A percentile compares a stretch with the other conserved stretches of the same genome.
Conservation (phyloP, 2,113 vertebrate species). For the Sigmodon hispidus region DNA sequence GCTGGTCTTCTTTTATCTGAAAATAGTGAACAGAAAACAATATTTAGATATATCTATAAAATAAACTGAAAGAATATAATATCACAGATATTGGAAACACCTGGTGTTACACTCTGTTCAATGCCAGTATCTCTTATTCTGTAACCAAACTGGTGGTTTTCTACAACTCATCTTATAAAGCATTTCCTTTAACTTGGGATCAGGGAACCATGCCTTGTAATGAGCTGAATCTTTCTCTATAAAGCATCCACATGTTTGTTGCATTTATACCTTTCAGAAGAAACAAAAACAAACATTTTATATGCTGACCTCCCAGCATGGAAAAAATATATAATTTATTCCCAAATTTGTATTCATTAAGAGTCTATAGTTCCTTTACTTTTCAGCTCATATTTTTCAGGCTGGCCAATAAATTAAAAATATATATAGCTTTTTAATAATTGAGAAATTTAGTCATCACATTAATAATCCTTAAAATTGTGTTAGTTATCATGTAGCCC, state of each 20-base stretch:
- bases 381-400: background rate
- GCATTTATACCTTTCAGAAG: background rate
- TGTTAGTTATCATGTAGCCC: background rate
- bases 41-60: background rate
- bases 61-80: background rate
- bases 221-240: background rate
- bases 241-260: background rate
- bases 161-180: background rate
- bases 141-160: background rate
- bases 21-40: background rate
- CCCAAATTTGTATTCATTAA: background rate
- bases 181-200: background rate
- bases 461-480: background rate
- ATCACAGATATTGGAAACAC: background rate
- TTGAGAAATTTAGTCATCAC: conserved; percentile 1
- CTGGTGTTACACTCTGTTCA: background rate
- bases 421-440: background rate
- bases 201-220: background rate
- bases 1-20: background rate
- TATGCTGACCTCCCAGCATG: background rate
- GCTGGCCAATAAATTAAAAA: conserved; percentile 2
- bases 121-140: background rate
- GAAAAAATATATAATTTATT: background rate
- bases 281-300: background rate
- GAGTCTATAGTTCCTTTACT: background rate